Percentiles rank a stretch among this genome's conserved stretches.
These are phyloP conservation scores for Struthio camelus DNA, from an alignment of 2,113 vertebrate species.

Conservation along the genomic window DNA sequence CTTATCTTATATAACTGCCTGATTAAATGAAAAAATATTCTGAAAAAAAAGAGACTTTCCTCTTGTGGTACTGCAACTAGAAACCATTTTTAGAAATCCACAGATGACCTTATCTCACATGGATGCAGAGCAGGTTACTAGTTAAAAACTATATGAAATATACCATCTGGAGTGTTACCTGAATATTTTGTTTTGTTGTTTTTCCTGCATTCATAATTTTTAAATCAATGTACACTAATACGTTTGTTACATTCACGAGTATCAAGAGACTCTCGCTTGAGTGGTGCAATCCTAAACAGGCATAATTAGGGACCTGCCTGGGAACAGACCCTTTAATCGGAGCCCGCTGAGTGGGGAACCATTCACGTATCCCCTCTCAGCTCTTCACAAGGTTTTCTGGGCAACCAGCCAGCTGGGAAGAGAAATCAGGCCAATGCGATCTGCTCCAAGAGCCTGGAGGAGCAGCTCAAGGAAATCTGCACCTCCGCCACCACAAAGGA, in stretches of 20 bases:
- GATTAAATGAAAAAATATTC: slow-evolving; percentile 17
- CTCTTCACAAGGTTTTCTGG: slow-evolving; percentile 50
- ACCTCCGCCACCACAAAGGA: neutral
- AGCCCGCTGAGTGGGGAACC: slow-evolving; percentile 15
- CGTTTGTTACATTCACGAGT: slow-evolving; percentile 34
- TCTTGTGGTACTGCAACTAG: neutral
- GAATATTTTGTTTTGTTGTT: neutral
- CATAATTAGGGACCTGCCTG: slow-evolving; percentile 34
- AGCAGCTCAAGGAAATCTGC: neutral
- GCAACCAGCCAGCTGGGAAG: slow-evolving; percentile 35
- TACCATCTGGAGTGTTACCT: neutral
- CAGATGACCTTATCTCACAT: neutral
- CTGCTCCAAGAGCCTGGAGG: slow-evolving; percentile 14
- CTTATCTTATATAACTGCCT: neutral
- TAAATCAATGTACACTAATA: neutral
- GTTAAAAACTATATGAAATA: neutral
- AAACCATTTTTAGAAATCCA: slow-evolving; percentile 3
- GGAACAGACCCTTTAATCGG: slow-evolving; percentile 38
- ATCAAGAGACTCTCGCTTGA: slow-evolving; percentile 29
- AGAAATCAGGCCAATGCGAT: neutral
- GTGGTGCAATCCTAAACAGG: slow-evolving; percentile 1
- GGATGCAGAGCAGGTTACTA: neutral
- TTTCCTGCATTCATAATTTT: slow-evolving; percentile 1
- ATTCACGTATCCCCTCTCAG: slow-evolving; percentile 32
- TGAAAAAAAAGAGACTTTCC: slow-evolving; percentile 1